Evolutionary conservation across 2,797 vertebrate species (phyloP), one percentile per base, ranked within the genome.

Genomic region (Myotis pilosus): DNA sequence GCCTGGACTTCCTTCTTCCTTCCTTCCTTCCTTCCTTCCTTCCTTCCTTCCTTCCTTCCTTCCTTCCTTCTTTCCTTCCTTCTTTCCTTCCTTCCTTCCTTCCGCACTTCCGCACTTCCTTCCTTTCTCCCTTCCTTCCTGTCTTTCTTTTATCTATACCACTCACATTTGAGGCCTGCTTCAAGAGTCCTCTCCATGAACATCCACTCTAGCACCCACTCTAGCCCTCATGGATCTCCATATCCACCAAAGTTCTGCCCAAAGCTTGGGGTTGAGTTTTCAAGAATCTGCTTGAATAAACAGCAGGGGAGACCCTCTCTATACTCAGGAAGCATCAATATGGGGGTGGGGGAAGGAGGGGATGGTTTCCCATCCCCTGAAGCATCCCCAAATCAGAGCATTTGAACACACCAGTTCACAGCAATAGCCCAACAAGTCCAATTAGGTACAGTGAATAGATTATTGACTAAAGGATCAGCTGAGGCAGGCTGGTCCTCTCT

Each of bases 241-340:
- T 36, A 51, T 23, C 41, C 8, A n/a, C 6, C 33, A 33, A 81
- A 79, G 64, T 47, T 41, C 49, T 66, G 11, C 8, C 38, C 36
- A 11, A 36, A 36, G 28, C 28, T 41, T 76, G 9, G 25, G 47
- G 17, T 23, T 89, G 55, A 47, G 36, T 86, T 93, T 69, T 86
- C 38, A 89, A 82, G 75, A 89, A 89, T 74, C 60, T 86, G 76
- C 19, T 66, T 86, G 30, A 80, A 57, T 82, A 62, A 88, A 78
- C 1, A 28, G 25, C 20, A 15, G 30, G 53, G 80, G 51, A 89
- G 44, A 57, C 5, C 13, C 62, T 89, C 25, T 88, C 36, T 78
- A 16, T 79, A 66, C 22, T 60, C 47, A n/a, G 15, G 19, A 68
- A 94, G 23, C 25, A 69, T 89, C 71, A 33, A 22, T 62, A 30